These are phyloP conservation scores for Thunnus albacares DNA, from an alignment of 2,797 vertebrate genomes.

Conservation along the genomic window DNA sequence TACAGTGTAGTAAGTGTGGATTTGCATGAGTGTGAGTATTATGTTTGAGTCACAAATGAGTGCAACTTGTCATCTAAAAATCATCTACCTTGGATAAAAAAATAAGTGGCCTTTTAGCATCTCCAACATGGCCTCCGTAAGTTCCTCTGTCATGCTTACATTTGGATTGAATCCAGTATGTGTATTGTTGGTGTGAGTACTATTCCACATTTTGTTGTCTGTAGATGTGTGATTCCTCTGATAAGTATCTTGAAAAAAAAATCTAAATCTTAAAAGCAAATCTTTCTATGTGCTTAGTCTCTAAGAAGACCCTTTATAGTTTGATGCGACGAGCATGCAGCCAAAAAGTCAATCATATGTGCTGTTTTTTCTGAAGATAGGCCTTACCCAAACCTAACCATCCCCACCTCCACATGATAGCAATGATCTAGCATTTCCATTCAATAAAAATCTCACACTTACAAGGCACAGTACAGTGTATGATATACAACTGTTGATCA, in stretches of 20 bases:
- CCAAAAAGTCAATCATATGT: constrained; percentile 66
- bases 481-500: constrained; percentile 48
- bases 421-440: constrained; percentile 40
- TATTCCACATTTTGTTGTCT: constrained; percentile 62
- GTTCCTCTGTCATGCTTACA: constrained; percentile 61
- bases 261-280: constrained; percentile 60
- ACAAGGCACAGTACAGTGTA: constrained; percentile 49
- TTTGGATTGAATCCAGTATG: constrained; percentile 61
- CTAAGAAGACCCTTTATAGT: constrained; percentile 64
- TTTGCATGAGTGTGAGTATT: constrained; percentile 62
- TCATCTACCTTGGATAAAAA: constrained; percentile 79
- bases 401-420: constrained; percentile 31
- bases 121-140: constrained; percentile 71
- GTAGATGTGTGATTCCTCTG: constrained; percentile 70
- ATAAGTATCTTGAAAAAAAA: constrained; percentile 42
- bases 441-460: constrained; percentile 28
- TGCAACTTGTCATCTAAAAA: constrained; percentile 64
- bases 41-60: constrained; percentile 53
- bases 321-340: constrained; percentile 75
- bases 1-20: constrained; percentile 51
- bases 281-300: constrained; percentile 66
- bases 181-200: constrained; percentile 63
- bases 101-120: constrained; percentile 84
- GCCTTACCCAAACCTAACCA: constrained; percentile 44
- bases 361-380: constrained; percentile 66